Evolutionary conservation across 2,797 vertebrate species (phyloP).

Genomic region (Halcyon badia): DNA sequence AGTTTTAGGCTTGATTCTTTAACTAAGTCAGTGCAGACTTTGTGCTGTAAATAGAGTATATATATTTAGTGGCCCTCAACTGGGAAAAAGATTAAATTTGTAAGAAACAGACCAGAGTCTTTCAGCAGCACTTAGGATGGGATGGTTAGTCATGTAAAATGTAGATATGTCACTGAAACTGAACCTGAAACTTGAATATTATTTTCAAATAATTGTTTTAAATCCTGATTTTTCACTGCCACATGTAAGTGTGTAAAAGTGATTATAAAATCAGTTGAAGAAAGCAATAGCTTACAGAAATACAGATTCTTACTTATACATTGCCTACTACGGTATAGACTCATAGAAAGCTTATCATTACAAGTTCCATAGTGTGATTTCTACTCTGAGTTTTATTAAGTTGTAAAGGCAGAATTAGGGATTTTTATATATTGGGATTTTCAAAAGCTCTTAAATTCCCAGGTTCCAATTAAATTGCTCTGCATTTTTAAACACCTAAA

Average conservation of each 20-base stretch:
- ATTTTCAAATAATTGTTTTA: not conserved
- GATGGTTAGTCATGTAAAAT: not conserved
- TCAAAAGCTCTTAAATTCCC: not conserved
- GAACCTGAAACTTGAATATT: not conserved
- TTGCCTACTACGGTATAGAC: not conserved
- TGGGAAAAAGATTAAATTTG: not conserved
- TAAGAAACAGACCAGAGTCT: not conserved
- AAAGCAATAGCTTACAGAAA: not conserved
- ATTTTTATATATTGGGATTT: not conserved
- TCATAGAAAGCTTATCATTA: not conserved
- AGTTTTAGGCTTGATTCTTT: not conserved
- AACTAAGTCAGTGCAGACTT: not conserved
- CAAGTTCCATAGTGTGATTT: not conserved
- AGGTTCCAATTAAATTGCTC: not conserved
- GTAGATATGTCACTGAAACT: not conserved
- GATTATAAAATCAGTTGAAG: not conserved
- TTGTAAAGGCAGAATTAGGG: not conserved
- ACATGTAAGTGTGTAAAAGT: not conserved
- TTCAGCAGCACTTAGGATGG: not conserved
- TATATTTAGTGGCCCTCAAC: not conserved
- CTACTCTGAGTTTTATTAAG: not conserved
- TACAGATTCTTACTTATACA: not conserved
- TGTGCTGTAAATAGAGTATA: not conserved
- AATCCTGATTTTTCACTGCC: accelerated
- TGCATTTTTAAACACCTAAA: not conserved